Base-by-base conservation (phyloP, 2,797 vertebrate genomes). In the Orientallactaga sibirica region DNA sequence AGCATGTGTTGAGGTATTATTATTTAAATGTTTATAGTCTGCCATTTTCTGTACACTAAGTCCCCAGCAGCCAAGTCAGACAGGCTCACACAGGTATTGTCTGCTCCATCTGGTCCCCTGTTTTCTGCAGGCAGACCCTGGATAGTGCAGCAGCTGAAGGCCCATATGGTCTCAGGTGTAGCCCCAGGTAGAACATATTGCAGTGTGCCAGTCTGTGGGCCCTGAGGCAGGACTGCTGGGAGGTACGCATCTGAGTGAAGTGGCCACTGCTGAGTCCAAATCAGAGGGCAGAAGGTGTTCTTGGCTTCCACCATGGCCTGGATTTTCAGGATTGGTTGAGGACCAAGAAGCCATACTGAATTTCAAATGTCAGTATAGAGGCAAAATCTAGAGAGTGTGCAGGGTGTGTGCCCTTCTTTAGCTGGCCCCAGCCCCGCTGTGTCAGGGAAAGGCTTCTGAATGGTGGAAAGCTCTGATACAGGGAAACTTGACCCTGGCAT, bases 91-190 rank as follows among this genome's bases (percentile, higher is more conserved):
- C 95, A 93, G 96, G 97, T 96, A 93, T 61, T 25, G 55, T 85
- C 90, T 91, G 95, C 80, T 94, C 96, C 96, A 97, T 97, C 96
- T 97, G 97, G 95, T 58, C 62, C 79, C 68, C 0, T 14, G 78
- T 52, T 33, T 81, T 83, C 95, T 37, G 90, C 92, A 93, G 73
- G 91, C 92, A 70, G 90, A 87, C 86, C 94, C 94, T 94, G 77
- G 73, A 90, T 91, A 94, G 85, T 0, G 70, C 68, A 3, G 96
- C 96, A 97, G 96, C 96, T 97, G 97, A 96, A 79, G 43, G 95
- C 19, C 96, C 97, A 96, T 95, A 96, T 97, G 96, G 95, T 92
- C 97, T 97, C 96, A 97, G 96, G 96, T 97, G 97, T 82, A 94
- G 96, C 95, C 95, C 86, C 88, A 92, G 97, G 96, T 95, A 93